These are phyloP conservation scores for Drosophila gaucha DNA, from an alignment of 2,888 invertebrate genomes.

Conservation along the genomic window DNA sequence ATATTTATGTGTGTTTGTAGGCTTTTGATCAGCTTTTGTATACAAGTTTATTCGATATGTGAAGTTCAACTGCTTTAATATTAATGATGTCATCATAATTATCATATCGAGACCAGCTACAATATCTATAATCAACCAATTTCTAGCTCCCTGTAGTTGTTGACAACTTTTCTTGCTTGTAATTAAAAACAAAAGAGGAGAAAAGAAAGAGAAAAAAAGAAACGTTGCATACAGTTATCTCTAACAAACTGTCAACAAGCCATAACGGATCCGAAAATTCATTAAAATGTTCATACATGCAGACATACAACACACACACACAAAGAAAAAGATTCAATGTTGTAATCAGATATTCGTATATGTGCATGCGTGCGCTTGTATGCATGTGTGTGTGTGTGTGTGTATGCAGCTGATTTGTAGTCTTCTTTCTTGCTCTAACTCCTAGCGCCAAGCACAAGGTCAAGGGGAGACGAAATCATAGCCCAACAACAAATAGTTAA, in stretches of 20 bases:
- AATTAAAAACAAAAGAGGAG: slow-evolving; percentile 33
- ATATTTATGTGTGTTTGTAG: background rate
- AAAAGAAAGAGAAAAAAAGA: background rate
- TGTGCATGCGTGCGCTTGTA: background rate
- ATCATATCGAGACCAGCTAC: slow-evolving; percentile 30
- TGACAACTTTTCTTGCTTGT: slow-evolving; percentile 34
- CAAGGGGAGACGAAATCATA: slow-evolving; percentile 14
- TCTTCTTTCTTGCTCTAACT: background rate
- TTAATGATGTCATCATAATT: slow-evolving; percentile 46
- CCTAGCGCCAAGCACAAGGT: slow-evolving; percentile 19
- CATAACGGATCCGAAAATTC: slow-evolving; percentile 27
- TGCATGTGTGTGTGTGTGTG: background rate
- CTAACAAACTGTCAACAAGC: slow-evolving; percentile 13
- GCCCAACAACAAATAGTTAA: slow-evolving; percentile 17
- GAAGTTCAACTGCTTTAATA: background rate
- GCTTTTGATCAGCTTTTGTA: slow-evolving; percentile 26
- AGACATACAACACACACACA: background rate
- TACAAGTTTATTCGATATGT: background rate
- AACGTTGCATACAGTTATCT: slow-evolving; percentile 31
- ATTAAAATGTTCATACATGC: slow-evolving; percentile 30
- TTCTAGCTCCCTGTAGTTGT: slow-evolving; percentile 16
- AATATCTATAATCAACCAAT: slow-evolving; percentile 26
- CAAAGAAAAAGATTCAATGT: slow-evolving; percentile 4
- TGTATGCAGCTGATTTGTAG: slow-evolving; percentile 2
- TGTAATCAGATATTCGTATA: slow-evolving; percentile 3